These are phyloP conservation scores for Drosophila helvetica DNA, from an alignment of 2,888 invertebrate genomes.

Conservation along the genomic window DNA sequence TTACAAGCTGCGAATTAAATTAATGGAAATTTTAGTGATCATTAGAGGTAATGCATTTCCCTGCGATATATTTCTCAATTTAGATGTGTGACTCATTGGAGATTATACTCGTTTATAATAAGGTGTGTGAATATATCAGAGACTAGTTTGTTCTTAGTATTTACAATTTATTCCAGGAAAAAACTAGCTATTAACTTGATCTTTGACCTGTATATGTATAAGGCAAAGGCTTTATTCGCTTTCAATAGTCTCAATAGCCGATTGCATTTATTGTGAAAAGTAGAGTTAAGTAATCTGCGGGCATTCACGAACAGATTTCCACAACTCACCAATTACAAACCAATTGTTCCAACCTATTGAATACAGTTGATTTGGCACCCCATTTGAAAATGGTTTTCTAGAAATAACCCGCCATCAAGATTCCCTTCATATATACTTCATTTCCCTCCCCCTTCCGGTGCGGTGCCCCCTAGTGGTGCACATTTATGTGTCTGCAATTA, in stretches of 20 bases:
- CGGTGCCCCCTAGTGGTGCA: background rate
- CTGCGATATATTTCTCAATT: background rate
- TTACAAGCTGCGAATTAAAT: slow-evolving; percentile 18
- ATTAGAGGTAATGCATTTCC: background rate
- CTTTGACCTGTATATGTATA: too few species aligned
- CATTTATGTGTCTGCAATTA: slow-evolving; percentile 35
- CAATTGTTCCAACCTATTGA: background rate
- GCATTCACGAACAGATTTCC: background rate
- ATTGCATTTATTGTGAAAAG: background rate
- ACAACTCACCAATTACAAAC: background rate
- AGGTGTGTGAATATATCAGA: background rate
- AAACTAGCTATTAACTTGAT: too few species aligned
- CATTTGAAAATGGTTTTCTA: slow-evolving; percentile 9
- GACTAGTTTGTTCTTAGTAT: too few species aligned
- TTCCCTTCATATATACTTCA: background rate
- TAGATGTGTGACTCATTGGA: too few species aligned
- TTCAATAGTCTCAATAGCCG: background rate
- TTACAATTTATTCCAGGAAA: too few species aligned
- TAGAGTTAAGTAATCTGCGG: background rate
- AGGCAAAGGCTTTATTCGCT: too few species aligned
- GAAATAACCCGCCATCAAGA: slow-evolving; percentile 4
- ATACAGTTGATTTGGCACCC: slow-evolving; percentile 5
- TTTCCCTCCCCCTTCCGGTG: background rate
- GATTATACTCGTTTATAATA: background rate
- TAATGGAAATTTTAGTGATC: slow-evolving; percentile 25